phyloP scores from a whole-genome alignment of 2,113 vertebrate species.

The Coreoperca whiteheadi region DNA sequence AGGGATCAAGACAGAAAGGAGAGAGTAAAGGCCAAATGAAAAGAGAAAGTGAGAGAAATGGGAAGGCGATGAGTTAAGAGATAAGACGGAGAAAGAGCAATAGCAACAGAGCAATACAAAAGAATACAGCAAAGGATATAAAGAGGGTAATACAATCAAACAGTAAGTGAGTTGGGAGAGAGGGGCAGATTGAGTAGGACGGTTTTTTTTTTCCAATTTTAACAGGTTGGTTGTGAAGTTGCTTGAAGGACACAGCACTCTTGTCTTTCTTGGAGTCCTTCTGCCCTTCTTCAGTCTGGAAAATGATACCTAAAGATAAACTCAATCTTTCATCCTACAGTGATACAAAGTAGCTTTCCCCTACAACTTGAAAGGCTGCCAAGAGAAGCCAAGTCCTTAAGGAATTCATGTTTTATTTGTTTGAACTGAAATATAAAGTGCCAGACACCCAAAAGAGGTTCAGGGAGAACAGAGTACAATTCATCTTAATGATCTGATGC shows the following conservation, averaged over 20 bases:
- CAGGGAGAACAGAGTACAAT: background rate
- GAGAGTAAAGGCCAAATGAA: background rate
- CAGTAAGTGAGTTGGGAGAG: background rate
- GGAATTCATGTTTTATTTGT: background rate
- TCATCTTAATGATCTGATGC: background rate
- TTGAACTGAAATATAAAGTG: background rate
- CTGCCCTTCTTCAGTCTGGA: background rate
- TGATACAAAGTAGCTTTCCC: background rate
- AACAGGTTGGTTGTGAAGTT: background rate
- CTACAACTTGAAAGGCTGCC: background rate
- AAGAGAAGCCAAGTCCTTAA: background rate
- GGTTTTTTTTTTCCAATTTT: background rate
- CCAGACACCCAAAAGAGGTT: background rate
- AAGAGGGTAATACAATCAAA: background rate
- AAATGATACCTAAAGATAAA: background rate
- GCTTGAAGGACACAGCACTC: constrained; percentile 6
- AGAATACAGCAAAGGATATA: background rate
- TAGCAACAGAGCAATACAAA: background rate
- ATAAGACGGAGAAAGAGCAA: background rate
- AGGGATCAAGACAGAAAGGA: background rate
- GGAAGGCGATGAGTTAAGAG: background rate
- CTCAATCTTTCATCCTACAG: background rate
- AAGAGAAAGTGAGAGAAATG: background rate
- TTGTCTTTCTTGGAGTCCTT: background rate
- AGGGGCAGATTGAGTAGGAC: background rate